Base-by-base conservation (phyloP, 1,140 invertebrate genomes). In the Nylanderia fulva region DNA sequence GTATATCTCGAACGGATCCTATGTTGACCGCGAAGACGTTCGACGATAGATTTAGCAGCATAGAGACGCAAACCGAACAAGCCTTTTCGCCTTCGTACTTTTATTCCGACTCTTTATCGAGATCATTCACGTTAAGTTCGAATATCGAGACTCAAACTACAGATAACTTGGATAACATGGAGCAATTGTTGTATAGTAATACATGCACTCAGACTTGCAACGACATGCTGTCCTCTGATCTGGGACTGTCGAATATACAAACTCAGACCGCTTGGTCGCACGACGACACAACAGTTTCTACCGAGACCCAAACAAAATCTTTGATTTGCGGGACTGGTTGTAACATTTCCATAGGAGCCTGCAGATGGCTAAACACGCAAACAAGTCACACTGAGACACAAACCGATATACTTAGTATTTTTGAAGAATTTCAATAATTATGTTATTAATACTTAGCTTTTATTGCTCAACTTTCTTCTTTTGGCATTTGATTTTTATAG, bases 201-300 rank as follows among this genome's bases (percentile, higher is more conserved):
- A 96, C 95, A 88, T 96, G 95, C 84, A 96, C 96, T 2, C 96
- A 96, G 90, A 96, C 96, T 11, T 96, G 95, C 82, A 93, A 95
- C 68, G 95, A 96, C 24, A 95, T 96, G 52, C 88, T 96, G 27
- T 93, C 93, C 52, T 93, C 91, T 74, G 96, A 95, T 88, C 90
- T 96, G 5, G 95, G 94, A 2, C 91, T 96, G 36, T 95, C 95
- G 9, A 94, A 96, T 77, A 96, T 95, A 56, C 95, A 96, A 88
- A 96, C 96, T 0, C 96, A 96, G 88, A 96, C 96, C 1, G 92
- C 95, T 21, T 95, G 95, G 94, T 88, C 94, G 33, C 90, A 92
- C 71, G 93, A 94, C 27, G 94, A 93, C 36, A 90, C 92, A 11
- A 90, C 93, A 0, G 94, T 94, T 18, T 95, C 94, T 4, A 93